Base-by-base conservation (phyloP, 2,888 invertebrate species). In the Agriopis marginaria region DNA sequence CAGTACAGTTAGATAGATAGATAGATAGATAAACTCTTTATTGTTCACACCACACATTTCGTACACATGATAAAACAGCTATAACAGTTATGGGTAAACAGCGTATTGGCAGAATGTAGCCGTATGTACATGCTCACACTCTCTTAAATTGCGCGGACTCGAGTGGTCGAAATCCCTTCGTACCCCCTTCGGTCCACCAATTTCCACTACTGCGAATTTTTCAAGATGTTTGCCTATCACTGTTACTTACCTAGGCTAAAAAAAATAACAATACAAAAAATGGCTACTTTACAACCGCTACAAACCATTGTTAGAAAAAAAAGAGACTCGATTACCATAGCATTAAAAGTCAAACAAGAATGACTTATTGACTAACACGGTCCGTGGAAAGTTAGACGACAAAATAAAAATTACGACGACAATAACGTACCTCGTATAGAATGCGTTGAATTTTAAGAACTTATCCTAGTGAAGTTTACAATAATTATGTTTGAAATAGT, bases 361-460 rank as follows among this genome's bases (percentile, higher is more conserved):
- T 75, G 71, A 75, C 72, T 72, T 75, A 75, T 75, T 39, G 68
- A 10, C 45, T 17, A 14, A 51, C 47, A 12, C 53, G 66, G 8
- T 11, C 50, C 53, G 44, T 40, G 39, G 67, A 58, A 63, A 63
- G 42, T 55, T 40, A 50, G 53, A 58, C 58, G 62, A 68, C 51
- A 59, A 51, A 66, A 49, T 7, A 59, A 66, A 66, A 68, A 53
- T 63, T 68, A 68, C 67, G 62, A 63, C 32, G 53, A 63, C 63
- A 63, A 9, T 51, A 51, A 51, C 17, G 17, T 23, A 23, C 17
- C 9, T 51, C 8, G n/a, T 53, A 40, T n/a, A 51, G 58, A 63
- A 64, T 64, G 54, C 55, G 32, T 53, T 40, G 64, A 61, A 68
- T 68, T 68, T 64, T 64, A 23, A 23, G 17, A 23, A 23, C 17